These are phyloP conservation scores for Phenganax subtilis DNA, from an alignment of 92 coral and sea anemone species.

Conservation along the genomic window DNA sequence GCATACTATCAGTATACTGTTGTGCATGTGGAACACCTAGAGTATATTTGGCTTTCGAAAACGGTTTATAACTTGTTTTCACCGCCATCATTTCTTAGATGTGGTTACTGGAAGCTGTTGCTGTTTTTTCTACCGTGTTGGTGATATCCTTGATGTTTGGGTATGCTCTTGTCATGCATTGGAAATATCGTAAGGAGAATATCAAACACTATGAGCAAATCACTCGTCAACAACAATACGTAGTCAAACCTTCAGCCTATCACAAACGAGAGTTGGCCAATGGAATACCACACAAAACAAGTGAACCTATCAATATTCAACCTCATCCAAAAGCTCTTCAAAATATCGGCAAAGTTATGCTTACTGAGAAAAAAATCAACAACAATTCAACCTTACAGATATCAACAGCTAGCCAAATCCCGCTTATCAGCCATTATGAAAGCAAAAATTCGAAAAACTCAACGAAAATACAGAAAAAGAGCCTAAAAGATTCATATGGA, in stretches of 20 bases:
- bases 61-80: too few relatives aligned
- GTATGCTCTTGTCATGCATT: not conserved
- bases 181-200: not conserved
- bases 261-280: not conserved
- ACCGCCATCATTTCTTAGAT: constrained; percentile 3
- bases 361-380: not conserved
- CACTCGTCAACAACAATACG: not conserved
- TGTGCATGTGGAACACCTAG: too few relatives aligned
- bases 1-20: too few relatives aligned
- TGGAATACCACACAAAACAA: constrained; percentile 1
- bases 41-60: too few relatives aligned
- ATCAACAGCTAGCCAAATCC: not conserved
- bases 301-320: constrained; percentile 22
- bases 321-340: constrained; percentile 8
- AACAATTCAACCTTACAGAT: not conserved
- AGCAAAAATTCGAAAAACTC: not conserved
- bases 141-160: not conserved
- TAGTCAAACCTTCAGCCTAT: not conserved
- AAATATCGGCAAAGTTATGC: not conserved
- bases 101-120: constrained; percentile 5
- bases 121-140: not conserved
- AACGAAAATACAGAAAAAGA: not conserved
- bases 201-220: not conserved
- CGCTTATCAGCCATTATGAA: not conserved
- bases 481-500: constrained; percentile 5